A percentile compares a stretch with the other conserved stretches of the same genome.
phyloP scores from a whole-genome alignment of 1,140 invertebrate species.

The Telenomus remus region DNA sequence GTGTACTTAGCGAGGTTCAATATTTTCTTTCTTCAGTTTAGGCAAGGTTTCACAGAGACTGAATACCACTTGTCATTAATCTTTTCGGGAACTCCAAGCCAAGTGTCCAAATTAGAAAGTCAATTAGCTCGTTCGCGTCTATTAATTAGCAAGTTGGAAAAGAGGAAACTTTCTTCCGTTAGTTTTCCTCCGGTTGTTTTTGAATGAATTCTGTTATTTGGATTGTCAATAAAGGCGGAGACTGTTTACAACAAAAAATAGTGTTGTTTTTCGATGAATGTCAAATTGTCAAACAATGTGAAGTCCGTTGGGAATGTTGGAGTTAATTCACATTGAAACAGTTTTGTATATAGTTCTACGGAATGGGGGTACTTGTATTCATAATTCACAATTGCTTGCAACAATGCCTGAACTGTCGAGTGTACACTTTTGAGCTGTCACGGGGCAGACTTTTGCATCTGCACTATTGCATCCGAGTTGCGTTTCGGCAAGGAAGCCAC shows the following conservation, averaged over 20 bases:
- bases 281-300: too few relatives aligned
- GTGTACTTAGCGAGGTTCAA: too few relatives aligned
- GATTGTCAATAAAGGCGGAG: too few relatives aligned
- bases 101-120: slow-evolving; percentile 2
- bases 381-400: slow-evolving; percentile 36
- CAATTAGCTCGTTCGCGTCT: slow-evolving; percentile 1
- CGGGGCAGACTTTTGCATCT: slow-evolving; percentile 3
- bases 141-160: background rate
- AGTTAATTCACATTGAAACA: background rate
- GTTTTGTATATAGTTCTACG: slow-evolving; percentile 5
- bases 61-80: slow-evolving; percentile 4
- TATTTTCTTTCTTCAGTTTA: too few relatives aligned
- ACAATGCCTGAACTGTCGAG: slow-evolving; percentile 37
- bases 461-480: slow-evolving; percentile 41
- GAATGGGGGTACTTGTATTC: slow-evolving; percentile 26
- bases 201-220: background rate
- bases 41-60: background rate
- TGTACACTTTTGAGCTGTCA: slow-evolving; percentile 37
- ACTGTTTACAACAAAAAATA: too few relatives aligned
- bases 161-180: too few relatives aligned
- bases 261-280: too few relatives aligned
- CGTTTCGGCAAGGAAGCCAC: slow-evolving; percentile 55
- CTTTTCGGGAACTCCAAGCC: background rate
- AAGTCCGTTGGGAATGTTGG: too few relatives aligned
- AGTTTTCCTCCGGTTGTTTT: slow-evolving; percentile 1